Evolutionary conservation across 2,888 invertebrate genomes (phyloP), one percentile per base, ranked within the genome.

Genomic region (Cheilosia scutellata): DNA sequence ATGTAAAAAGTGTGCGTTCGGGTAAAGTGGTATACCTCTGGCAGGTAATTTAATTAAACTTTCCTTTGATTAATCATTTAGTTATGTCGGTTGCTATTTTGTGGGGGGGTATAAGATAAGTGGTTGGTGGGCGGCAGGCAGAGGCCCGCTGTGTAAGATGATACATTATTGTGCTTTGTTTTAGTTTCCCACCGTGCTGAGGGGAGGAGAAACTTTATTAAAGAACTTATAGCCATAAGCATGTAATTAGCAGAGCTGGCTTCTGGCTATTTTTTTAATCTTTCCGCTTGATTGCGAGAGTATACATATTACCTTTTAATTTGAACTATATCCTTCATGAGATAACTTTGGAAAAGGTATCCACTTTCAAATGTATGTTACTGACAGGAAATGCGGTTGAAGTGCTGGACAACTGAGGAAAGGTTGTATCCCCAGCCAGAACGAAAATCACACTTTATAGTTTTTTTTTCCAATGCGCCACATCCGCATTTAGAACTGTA

Each of bases 41-140:
- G 76, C 76, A 86, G 86, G 86, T 86, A 86, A 86, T 86, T 86
- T 86, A 86, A 86, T 86, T 86, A 86, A 86, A 86, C 82, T 86
- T 86, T 82, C 86, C 86, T 86, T 86, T 86, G 86, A 86, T 86
- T 86, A 86, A 86, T 86, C 86, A 86, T 86, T 86, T 82, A 82
- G 86, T 86, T 82, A 68, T 86, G 86, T 77, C 65, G 86, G 86
- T 66, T 80, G 76, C 76, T 82, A 82, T 86, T 82, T 86, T 72
- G 71, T 47, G 68, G 42, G 60, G 40, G 66, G 44, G 37, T 47
- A 70, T 63, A 37, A 57, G 75, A 78, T 68, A 80, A 80, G 80
- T 71, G 82, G 51, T 49, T 53, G 11, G 55, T 33, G 63, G 13
- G 13, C 20, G 49, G 44, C 6, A 51, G 66, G 47, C 7, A 25